Evolutionary conservation across 2,797 vertebrate species (phyloP), one percentile per base, ranked within the genome.

Genomic region (Geotrypetes seraphini): DNA sequence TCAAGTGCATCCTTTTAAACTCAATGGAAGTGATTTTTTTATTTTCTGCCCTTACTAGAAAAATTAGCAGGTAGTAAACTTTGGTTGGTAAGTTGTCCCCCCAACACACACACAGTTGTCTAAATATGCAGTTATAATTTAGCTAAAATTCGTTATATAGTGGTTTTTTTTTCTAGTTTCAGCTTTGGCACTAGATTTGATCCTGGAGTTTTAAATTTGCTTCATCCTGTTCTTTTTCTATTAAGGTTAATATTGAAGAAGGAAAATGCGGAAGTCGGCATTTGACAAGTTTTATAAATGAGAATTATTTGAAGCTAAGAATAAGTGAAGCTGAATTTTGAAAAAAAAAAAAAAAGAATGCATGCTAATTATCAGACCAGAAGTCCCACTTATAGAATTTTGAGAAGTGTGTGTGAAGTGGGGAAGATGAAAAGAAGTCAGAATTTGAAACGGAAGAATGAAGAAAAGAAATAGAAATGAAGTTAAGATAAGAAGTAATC

Each of bases 161-260:
- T 47, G 52, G n/a, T n/a, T n/a, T n/a, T 72, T 54, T 70, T 79
- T 84, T 80, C 72, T 82, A 80, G 70, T 80, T 80, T 80, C 72
- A 81, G 75, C 79, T 76, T 78, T 81, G 75, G 73, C 78, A 81
- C 77, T 81, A 81, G 75, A 74, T 86, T 78, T 83, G 79, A 81
- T 82, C 85, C 82, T 86, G 74, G 79, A 85, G 81, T 87, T 83
- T 79, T 87, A 89, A 87, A 91, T 88, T 90, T 88, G 94, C 86
- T 94, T 92, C 90, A 96, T 90, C 88, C 90, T 93, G 90, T 89
- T 97, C 89, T 88, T 96, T 93, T 95, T 94, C 88, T 91, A 92
- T 93, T 84, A 96, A 97, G 89, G 91, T 96, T 92, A 93, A 89
- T 86, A 79, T 85, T 91, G 91, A 96, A 90, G 88, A 96, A 90